phyloP scores from a whole-genome alignment of 2,888 invertebrate species.

The Platerodrilus igneus region DNA sequence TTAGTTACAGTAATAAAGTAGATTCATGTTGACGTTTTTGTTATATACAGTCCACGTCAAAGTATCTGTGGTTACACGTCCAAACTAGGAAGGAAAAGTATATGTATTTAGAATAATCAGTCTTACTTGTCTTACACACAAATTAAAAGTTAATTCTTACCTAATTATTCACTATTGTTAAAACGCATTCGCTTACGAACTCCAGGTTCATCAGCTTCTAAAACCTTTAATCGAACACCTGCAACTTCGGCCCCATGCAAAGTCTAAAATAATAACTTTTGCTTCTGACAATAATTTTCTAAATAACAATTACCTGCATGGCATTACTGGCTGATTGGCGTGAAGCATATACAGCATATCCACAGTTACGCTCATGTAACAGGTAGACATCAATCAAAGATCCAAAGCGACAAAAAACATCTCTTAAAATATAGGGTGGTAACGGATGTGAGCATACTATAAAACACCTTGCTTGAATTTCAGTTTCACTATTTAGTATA shows the following conservation, averaged over 20 bases:
- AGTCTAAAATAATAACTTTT: constrained; percentile 33
- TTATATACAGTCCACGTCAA: no score
- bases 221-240: constrained; percentile 80
- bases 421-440: constrained; percentile 72
- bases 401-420: constrained; percentile 88
- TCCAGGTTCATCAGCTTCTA: constrained; percentile 79
- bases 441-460: constrained; percentile 65
- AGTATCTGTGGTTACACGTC: no score
- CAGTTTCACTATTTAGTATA: constrained; percentile 62
- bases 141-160: no score
- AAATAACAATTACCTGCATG: constrained; percentile 52
- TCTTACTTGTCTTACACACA: no score
- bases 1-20: no score
- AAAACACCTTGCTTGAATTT: constrained; percentile 63
- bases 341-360: constrained; percentile 83
- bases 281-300: no score
- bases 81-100: no score
- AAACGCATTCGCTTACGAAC: no score
- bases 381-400: constrained; percentile 86
- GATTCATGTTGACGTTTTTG: no score
- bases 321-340: constrained; percentile 72
- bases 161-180: no score
- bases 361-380: constrained; percentile 84
- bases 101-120: no score
- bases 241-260: constrained; percentile 86